Percentiles rank a stretch among this genome's conserved stretches.
Evolutionary conservation across 2,113 vertebrate genomes (phyloP).

Genomic region (Hirundichthys speculiger): DNA sequence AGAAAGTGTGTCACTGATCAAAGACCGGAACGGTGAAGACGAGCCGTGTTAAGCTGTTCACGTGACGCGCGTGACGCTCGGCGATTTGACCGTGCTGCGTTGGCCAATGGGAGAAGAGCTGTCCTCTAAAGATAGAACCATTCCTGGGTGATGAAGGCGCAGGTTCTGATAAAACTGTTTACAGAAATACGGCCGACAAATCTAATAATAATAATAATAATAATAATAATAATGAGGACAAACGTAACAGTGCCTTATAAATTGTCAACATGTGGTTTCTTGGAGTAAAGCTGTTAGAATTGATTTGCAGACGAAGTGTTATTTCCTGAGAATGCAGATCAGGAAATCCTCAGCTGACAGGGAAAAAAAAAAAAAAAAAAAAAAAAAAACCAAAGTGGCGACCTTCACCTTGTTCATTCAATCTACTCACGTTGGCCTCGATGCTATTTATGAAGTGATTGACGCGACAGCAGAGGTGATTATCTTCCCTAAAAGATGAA

Average conservation of each 20-base stretch:
- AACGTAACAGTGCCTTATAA: too few species aligned
- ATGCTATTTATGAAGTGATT: background rate
- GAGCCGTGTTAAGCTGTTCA: slow-evolving; percentile 50
- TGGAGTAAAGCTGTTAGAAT: too few species aligned
- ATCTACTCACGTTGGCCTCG: background rate
- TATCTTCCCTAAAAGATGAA: background rate
- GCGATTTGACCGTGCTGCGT: slow-evolving; percentile 31
- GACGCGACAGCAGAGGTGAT: background rate
- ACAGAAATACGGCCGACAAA: background rate
- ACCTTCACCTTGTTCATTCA: background rate
- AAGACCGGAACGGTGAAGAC: slow-evolving; percentile 19
- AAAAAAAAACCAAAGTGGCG: slow-evolving; percentile 8
- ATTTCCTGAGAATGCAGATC: slow-evolving; percentile 1
- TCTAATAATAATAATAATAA: background rate
- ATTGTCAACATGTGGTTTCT: too few species aligned
- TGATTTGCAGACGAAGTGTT: too few species aligned
- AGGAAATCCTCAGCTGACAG: slow-evolving; percentile 23
- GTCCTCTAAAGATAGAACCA: slow-evolving; percentile 14
- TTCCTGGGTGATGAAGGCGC: slow-evolving; percentile 32
- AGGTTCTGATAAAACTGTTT: slow-evolving; percentile 14
- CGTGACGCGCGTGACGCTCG: slow-evolving; percentile 59
- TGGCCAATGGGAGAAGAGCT: slow-evolving; percentile 34
- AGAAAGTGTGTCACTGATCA: slow-evolving; percentile 23
- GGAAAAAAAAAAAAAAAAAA: slow-evolving; percentile 10
- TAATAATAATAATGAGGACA: too few species aligned